phyloP scores from a whole-genome alignment of 2,113 vertebrate species.

The Porphyrio hochstetteri region DNA sequence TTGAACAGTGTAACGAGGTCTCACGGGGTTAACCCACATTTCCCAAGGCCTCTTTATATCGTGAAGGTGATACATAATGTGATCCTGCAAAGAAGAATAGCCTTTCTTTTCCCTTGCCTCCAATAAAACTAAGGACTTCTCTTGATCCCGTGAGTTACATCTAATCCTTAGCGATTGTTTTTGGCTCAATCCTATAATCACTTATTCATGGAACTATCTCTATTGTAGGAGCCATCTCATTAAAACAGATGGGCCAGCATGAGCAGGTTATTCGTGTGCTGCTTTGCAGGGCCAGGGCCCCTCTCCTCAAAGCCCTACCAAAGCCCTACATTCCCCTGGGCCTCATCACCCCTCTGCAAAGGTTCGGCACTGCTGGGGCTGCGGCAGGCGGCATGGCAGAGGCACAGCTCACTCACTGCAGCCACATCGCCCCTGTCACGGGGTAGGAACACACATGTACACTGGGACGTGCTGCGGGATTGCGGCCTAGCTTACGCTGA shows the following conservation, averaged over 20 bases:
- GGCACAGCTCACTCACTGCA: not conserved
- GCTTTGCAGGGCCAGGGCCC: not conserved
- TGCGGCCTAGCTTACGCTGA: not conserved
- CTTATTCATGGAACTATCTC: not conserved
- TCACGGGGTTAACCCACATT: not conserved
- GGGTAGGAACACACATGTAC: fast-evolving
- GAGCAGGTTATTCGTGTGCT: not conserved
- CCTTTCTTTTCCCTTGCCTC: not conserved
- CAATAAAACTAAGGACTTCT: not conserved
- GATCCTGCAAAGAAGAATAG: not conserved
- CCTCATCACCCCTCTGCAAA: not conserved
- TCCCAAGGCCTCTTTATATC: not conserved
- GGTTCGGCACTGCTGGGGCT: not conserved
- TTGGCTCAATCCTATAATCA: not conserved
- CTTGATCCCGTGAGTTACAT: not conserved
- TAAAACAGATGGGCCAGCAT: not conserved
- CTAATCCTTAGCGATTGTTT: not conserved
- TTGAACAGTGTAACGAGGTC: not conserved
- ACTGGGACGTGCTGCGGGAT: fast-evolving
- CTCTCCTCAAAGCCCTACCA: not conserved
- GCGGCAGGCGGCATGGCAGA: not conserved
- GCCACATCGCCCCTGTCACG: fast-evolving
- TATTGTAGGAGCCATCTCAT: not conserved
- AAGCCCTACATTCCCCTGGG: not conserved
- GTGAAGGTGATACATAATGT: not conserved